Evolutionary conservation across 2,888 invertebrate genomes (phyloP).

Genomic region (Philhelius pedissequus): DNA sequence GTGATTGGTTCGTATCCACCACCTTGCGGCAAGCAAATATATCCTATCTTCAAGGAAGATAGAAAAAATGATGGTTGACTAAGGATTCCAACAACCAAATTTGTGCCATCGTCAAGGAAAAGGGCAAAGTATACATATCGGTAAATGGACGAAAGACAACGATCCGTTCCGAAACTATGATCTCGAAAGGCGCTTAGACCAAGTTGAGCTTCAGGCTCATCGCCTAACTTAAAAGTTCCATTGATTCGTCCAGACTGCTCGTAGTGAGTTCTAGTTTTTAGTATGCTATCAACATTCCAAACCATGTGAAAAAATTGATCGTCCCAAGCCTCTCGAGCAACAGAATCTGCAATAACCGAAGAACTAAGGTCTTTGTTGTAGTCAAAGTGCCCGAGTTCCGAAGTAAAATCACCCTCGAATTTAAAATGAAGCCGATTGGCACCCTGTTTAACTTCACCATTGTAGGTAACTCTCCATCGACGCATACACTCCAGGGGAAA

Average conservation of each 20-base stretch:
- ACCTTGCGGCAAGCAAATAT: conserved; percentile 81
- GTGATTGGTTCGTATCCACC: conserved; percentile 82
- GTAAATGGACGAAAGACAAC: conserved; percentile 88
- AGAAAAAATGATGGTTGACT: conserved; percentile 84
- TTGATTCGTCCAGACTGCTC: conserved; percentile 87
- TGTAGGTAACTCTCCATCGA: conserved; percentile 85
- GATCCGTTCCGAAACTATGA: conserved; percentile 87
- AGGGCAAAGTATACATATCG: conserved; percentile 89
- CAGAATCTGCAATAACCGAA: conserved; percentile 84
- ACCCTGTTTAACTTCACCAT: conserved; percentile 82
- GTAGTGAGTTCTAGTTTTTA: conserved; percentile 85
- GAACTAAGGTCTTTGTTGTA: conserved; percentile 86
- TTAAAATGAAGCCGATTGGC: conserved; percentile 81
- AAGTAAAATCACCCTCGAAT: conserved; percentile 83
- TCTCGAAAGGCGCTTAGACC: conserved; percentile 86
- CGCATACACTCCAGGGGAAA: conserved; percentile 86
- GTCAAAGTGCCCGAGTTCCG: conserved; percentile 84
- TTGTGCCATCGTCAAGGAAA: conserved; percentile 85
- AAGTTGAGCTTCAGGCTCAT: conserved; percentile 79
- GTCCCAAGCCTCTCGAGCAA: conserved; percentile 88
- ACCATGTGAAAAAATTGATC: conserved; percentile 83
- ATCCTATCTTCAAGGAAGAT: conserved; percentile 83
- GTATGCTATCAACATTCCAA: conserved; percentile 81
- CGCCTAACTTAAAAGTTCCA: conserved; percentile 81
- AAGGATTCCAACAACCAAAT: conserved; percentile 85